These are phyloP conservation scores for Cepaea nemoralis DNA, from an alignment of 1,140 invertebrate genomes.

Conservation along the genomic window DNA sequence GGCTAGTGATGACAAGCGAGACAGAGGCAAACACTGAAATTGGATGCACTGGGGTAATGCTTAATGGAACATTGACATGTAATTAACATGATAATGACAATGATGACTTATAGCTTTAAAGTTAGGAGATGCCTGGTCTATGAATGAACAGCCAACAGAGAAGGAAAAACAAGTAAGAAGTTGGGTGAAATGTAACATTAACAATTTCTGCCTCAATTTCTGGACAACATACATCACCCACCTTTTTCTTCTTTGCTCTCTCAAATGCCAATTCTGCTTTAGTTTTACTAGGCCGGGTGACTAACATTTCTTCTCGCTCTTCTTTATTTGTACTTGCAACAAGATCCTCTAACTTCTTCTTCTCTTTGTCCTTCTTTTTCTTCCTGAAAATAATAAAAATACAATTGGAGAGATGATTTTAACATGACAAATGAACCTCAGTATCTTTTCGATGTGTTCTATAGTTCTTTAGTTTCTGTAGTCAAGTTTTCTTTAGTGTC, in stretches of 20 bases:
- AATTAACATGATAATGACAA: too few species aligned
- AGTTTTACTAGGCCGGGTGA: slow-evolving; percentile 20
- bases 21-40: too few species aligned
- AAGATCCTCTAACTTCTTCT: slow-evolving; percentile 32
- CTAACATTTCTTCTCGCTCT: not conserved
- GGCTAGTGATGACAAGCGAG: too few species aligned
- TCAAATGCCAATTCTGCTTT: slow-evolving; percentile 39
- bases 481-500: too few species aligned
- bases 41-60: too few species aligned
- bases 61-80: too few species aligned
- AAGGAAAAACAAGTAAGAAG: not conserved
- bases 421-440: too few species aligned
- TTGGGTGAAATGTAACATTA: not conserved
- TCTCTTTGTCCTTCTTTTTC: slow-evolving; percentile 34
- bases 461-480: too few species aligned
- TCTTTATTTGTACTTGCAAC: slow-evolving; percentile 21
- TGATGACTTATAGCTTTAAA: too few species aligned
- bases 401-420: too few species aligned
- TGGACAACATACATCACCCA: not conserved
- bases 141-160: not conserved
- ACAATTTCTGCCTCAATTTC: not conserved
- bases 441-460: too few species aligned
- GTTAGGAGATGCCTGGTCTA: not conserved
- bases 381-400: slow-evolving; percentile 31
- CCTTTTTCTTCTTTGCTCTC: slow-evolving; percentile 28